Evolutionary conservation across 2,888 invertebrate genomes (phyloP).

Genomic region (Eutolmus rufibarbis): DNA sequence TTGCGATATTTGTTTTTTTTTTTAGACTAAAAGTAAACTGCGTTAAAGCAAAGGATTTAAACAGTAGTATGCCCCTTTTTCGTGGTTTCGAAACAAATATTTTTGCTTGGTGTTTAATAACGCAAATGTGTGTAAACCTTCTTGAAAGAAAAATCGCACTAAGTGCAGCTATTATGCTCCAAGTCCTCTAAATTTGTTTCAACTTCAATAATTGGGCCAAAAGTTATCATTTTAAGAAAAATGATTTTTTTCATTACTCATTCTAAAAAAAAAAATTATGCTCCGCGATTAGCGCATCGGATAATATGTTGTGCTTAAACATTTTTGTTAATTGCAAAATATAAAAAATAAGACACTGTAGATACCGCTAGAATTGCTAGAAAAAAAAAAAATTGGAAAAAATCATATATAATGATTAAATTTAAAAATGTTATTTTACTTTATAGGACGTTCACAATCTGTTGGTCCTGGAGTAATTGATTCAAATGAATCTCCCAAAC

Average conservation of each 20-base stretch:
- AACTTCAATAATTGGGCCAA: neutral
- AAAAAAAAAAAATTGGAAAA: neutral
- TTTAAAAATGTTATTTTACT: neutral
- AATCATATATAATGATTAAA: neutral
- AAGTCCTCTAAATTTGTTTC: neutral
- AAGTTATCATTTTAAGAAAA: neutral
- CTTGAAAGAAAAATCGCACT: neutral
- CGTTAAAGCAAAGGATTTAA: neutral
- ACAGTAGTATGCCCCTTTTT: neutral
- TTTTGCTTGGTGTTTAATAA: neutral
- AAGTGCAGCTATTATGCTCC: neutral
- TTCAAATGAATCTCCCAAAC: conserved; percentile 78
- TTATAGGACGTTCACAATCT: conserved; percentile 71
- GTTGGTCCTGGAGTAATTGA: conserved; percentile 70
- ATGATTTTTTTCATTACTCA: neutral
- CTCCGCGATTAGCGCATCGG: neutral
- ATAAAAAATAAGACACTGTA: neutral
- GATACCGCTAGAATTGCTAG: neutral
- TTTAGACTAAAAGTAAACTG: neutral
- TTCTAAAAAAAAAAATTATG: neutral
- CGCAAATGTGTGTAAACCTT: neutral
- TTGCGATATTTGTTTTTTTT: neutral
- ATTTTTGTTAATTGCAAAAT: neutral
- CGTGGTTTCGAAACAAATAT: neutral
- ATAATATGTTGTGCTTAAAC: neutral